phyloP scores from a whole-genome alignment of 1,140 invertebrate genomes.

The Drosophila gunungcola region DNA sequence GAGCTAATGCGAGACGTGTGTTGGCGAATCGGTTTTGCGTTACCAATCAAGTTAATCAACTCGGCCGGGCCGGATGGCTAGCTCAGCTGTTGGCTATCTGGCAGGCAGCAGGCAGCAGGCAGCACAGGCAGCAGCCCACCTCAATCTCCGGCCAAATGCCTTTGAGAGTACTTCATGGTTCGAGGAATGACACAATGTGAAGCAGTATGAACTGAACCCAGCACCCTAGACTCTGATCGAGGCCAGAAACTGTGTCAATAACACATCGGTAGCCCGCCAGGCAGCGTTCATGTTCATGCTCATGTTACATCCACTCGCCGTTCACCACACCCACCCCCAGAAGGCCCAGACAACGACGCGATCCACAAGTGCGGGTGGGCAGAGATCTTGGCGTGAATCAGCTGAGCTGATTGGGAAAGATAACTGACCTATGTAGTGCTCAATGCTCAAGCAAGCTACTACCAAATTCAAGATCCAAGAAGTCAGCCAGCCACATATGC shows the following conservation, averaged over 20 bases:
- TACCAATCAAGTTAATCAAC: slow-evolving; percentile 83
- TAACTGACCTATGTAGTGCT: slow-evolving; percentile 72
- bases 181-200: slow-evolving; percentile 59
- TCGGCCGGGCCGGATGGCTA: slow-evolving; percentile 76
- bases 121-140: slow-evolving; percentile 59
- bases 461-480: slow-evolving; percentile 38
- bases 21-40: slow-evolving; percentile 80
- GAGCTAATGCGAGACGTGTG: slow-evolving; percentile 49
- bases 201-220: slow-evolving; percentile 21
- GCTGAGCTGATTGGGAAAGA: slow-evolving; percentile 46
- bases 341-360: slow-evolving; percentile 23
- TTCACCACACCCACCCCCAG: slow-evolving; percentile 39
- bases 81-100: slow-evolving; percentile 35
- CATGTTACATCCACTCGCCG: slow-evolving; percentile 67
- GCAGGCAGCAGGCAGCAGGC: slow-evolving; percentile 14
- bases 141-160: slow-evolving; percentile 63
- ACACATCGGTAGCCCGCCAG: slow-evolving; percentile 54
- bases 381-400: slow-evolving; percentile 71
- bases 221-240: slow-evolving; percentile 33
- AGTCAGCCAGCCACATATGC: slow-evolving; percentile 60
- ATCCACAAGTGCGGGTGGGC: slow-evolving; percentile 51
- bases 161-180: slow-evolving; percentile 67
- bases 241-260: slow-evolving; percentile 79
- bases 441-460: background rate
- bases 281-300: slow-evolving; percentile 47